These are phyloP conservation scores for Thaleichthys pacificus DNA, from an alignment of 2,797 vertebrate species.

Conservation along the genomic window DNA sequence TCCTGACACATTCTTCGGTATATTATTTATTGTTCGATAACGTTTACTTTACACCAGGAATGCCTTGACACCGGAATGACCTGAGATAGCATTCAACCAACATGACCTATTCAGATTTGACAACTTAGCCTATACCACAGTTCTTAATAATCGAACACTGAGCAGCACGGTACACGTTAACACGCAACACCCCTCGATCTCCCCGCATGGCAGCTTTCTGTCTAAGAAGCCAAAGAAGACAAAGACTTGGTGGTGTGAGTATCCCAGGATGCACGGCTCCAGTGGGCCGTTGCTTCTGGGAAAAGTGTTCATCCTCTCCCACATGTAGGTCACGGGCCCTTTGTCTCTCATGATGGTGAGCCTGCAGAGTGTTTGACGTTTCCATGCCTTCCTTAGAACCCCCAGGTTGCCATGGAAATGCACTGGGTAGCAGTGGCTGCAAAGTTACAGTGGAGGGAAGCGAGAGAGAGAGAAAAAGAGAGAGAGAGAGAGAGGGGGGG, in stretches of 20 bases:
- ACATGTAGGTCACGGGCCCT: constrained; percentile 70
- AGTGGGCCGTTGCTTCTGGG: constrained; percentile 64
- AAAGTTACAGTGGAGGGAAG: constrained; percentile 61
- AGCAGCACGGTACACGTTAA: not conserved
- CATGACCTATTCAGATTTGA: not conserved
- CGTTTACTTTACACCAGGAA: not conserved
- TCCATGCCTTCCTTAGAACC: constrained; percentile 76
- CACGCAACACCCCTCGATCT: not conserved
- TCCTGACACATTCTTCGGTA: not conserved
- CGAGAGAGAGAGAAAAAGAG: constrained; percentile 5
- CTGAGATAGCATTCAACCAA: not conserved
- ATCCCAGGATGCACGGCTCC: constrained; percentile 37
- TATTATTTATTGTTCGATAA: not conserved
- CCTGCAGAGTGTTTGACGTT: constrained; percentile 74
- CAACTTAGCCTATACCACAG: not conserved
- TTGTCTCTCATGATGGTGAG: constrained; percentile 66
- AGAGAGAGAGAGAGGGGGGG: constrained; percentile 22
- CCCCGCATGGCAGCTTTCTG: not conserved
- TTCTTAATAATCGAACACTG: not conserved
- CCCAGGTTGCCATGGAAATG: constrained; percentile 77
- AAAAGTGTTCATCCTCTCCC: constrained; percentile 63
- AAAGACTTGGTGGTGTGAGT: constrained; percentile 3
- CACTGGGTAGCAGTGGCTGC: constrained; percentile 57
- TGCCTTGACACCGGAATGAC: not conserved
- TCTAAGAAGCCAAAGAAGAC: not conserved